Conservation (phyloP, 92 coral and sea anemone genomes). For the Galaxea fascicularis region DNA sequence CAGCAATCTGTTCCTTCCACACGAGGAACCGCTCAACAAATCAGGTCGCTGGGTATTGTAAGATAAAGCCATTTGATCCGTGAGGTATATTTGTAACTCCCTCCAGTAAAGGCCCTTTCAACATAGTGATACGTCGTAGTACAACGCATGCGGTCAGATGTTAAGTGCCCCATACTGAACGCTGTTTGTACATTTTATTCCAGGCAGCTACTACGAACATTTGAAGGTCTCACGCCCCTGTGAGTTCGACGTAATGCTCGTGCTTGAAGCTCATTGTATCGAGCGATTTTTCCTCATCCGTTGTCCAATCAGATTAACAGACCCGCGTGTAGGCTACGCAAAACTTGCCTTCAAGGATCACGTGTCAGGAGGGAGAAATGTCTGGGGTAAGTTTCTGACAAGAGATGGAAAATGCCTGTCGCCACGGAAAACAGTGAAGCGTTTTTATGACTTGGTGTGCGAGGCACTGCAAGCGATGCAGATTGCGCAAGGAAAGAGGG, state of each 20-base stretch:
- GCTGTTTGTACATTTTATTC: neutral
- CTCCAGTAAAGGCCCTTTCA: too few relatives aligned
- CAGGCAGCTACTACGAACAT: conserved; percentile 72
- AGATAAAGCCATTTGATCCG: too few relatives aligned
- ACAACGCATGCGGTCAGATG: too few relatives aligned
- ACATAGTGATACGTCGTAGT: too few relatives aligned
- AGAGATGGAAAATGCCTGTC: conserved; percentile 59
- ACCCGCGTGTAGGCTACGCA: conserved; percentile 37
- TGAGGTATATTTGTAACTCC: too few relatives aligned
- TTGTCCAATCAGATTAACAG: conserved; percentile 12
- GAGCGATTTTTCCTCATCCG: neutral
- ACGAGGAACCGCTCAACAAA: too few relatives aligned
- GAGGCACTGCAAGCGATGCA: neutral
- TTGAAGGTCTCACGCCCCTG: conserved; percentile 57
- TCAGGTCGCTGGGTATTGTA: too few relatives aligned
- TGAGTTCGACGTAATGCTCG: conserved; percentile 70
- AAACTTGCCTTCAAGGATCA: conserved; percentile 31
- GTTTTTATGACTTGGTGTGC: conserved; percentile 27
- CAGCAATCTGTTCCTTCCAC: too few relatives aligned
- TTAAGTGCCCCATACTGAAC: too few relatives aligned
- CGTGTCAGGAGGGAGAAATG: neutral
- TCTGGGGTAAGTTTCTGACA: conserved; percentile 52
- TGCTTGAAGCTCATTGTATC: conserved; percentile 25
- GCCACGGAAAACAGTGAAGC: conserved; percentile 48
- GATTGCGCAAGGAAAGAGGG: neutral